These are phyloP conservation scores for Aythya fuligula DNA, from an alignment of 2,797 vertebrate species.

Conservation along the genomic window DNA sequence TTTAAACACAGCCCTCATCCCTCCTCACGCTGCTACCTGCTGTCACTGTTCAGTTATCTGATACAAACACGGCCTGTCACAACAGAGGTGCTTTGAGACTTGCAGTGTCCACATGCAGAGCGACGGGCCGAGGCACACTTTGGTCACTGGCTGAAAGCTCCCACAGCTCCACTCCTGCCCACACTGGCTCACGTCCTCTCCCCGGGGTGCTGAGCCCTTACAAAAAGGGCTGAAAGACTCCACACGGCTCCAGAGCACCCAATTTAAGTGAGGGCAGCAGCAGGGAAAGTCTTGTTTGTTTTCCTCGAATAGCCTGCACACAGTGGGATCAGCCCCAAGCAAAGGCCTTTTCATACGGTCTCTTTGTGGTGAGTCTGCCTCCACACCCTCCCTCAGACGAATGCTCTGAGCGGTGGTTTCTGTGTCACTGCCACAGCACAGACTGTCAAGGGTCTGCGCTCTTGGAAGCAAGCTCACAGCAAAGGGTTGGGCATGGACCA, in stretches of 20 bases:
- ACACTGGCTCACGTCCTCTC: no score
- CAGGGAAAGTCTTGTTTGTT: not conserved
- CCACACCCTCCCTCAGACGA: not conserved
- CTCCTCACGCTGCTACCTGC: not conserved
- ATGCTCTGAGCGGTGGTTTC: not conserved
- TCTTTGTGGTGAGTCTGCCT: constrained; percentile 9
- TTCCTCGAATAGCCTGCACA: not conserved
- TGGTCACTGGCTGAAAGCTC: not conserved
- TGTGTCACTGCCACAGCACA: not conserved
- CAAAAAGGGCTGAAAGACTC: not conserved
- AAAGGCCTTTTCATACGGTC: fast-evolving
- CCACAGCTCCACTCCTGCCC: not conserved
- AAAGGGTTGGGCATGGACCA: not conserved
- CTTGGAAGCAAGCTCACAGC: not conserved
- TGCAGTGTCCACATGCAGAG: not conserved
- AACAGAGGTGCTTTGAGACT: not conserved
- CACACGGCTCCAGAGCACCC: fast-evolving
- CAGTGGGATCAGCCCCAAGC: not conserved
- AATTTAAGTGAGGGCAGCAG: not conserved
- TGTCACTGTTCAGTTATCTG: not conserved
- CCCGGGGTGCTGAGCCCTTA: not conserved
- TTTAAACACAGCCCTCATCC: not conserved
- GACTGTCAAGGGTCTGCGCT: not conserved
- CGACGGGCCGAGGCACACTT: not conserved
- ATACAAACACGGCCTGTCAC: not conserved